A percentile compares a stretch with the other conserved stretches of the same genome.
Evolutionary conservation across 30 jellyfish, hydroid and myxozoan genomes (phyloP).

Genomic region (Turritopsis dohrnii): DNA sequence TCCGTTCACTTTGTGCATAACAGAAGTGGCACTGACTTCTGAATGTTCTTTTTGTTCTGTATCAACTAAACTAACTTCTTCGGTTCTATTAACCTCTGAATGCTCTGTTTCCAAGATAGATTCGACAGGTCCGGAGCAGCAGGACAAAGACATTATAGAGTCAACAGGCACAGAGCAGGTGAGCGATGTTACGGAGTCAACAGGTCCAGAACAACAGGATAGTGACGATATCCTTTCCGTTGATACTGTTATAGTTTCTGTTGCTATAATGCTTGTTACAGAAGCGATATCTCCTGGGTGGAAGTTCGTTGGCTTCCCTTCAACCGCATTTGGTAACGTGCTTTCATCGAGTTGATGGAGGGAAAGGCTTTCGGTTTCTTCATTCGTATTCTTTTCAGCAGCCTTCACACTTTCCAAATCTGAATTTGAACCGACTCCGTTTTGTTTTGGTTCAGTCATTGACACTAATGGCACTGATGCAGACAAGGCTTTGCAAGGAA

Average conservation of each 20-base stretch:
- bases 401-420: slow-evolving; percentile 7
- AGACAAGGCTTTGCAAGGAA: neutral
- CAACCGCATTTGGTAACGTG: neutral
- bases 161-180: too few species aligned
- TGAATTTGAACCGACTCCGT: neutral
- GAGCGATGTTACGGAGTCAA: too few species aligned
- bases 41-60: too few species aligned
- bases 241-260: neutral
- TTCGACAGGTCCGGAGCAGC: neutral
- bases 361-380: neutral
- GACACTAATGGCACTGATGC: neutral
- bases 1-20: neutral
- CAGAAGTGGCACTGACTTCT: neutral
- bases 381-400: neutral
- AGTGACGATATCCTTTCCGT: neutral
- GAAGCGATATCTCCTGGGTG: neutral
- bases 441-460: neutral
- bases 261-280: neutral
- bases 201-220: too few species aligned
- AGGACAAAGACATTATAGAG: too few species aligned
- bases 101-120: neutral
- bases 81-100: neutral
- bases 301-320: neutral
- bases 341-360: neutral
- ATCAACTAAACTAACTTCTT: neutral